Base-by-base conservation (phyloP, 2,113 vertebrate genomes). In the Psittacus erithacus region DNA sequence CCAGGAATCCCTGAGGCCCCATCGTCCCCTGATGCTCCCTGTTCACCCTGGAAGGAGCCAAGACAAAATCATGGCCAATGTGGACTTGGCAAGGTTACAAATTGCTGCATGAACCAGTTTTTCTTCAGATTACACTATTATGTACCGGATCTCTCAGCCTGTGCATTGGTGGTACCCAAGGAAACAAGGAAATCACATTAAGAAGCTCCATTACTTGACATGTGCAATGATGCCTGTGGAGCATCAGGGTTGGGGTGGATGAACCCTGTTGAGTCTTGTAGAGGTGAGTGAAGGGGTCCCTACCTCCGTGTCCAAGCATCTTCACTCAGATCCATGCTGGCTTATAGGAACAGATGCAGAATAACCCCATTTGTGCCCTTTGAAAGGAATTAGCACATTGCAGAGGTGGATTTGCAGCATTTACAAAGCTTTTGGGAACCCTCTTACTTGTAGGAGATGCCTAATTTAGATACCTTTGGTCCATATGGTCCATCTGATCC, bases 401-500 rank as follows among this genome's bases (percentile, higher is more conserved):
- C 52, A 62, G n/a, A 73, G 53, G 39, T 63, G 35, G 22, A 71
- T 91, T 81, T 83, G 17, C n/a, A 81, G 52, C 63, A 81, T 12
- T 55, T 60, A 39, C 18, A 46, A 74, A 74, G 23, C 9, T 44
- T 73, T 47, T 29, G 38, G 41, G 44, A 55, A 41, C 35, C 4
- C 18, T 33, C 43, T 10, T 33, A 25, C 22, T 41, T 35, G 33
- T 6, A 20, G 8, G 46, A 65, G 35, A 20, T 11, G 10, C 23
- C 9, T 17, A 17, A 20, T 29, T 44, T 27, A 33, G 38, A 39
- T 53, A 33, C 99, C 98, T 99, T 99, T 31, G 96, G 95, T 33
- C 99, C 99, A 1, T 38, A 55, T 6, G 91, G 84, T 53, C 99
- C 98, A 49, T 98, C 96, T 0, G 68, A 74, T 39, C 99, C 99